Percentiles rank a stretch among this genome's conserved stretches.
Conservation (phyloP, 2,888 invertebrate species). For the Mayetiola destructor region DNA sequence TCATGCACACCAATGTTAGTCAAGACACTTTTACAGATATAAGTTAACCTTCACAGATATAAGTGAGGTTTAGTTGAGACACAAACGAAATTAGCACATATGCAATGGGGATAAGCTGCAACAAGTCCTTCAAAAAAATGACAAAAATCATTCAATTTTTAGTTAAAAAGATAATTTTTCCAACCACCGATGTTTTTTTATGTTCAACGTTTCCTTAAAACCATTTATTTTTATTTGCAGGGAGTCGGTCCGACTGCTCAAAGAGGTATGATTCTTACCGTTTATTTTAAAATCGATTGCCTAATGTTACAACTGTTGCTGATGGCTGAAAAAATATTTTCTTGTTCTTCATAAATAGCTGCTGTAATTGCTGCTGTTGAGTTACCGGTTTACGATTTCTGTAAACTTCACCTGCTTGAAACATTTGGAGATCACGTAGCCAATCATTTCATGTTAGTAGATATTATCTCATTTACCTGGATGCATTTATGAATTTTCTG, state of each 20-base stretch:
- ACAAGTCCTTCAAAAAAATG: too few relatives aligned
- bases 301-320: neutral
- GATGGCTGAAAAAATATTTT: neutral
- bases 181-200: too few relatives aligned
- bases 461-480: neutral
- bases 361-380: constrained; percentile 88
- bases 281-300: neutral
- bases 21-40: too few relatives aligned
- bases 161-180: too few relatives aligned
- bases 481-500: neutral
- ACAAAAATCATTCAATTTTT: too few relatives aligned
- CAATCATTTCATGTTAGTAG: constrained; percentile 69
- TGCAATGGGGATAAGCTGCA: too few relatives aligned
- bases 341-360: constrained; percentile 38
- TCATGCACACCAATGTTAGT: too few relatives aligned
- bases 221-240: constrained; percentile 36
- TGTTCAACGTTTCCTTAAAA: too few relatives aligned
- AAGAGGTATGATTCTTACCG: constrained; percentile 33
- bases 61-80: too few relatives aligned
- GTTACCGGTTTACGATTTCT: constrained; percentile 83
- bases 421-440: constrained; percentile 62
- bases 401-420: constrained; percentile 57
- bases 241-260: constrained; percentile 88
- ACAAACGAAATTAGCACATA: too few relatives aligned
- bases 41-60: too few relatives aligned